Evolutionary conservation across 2,797 vertebrate species (phyloP), one percentile per base, ranked within the genome.

Genomic region (Clarias platycephalus): DNA sequence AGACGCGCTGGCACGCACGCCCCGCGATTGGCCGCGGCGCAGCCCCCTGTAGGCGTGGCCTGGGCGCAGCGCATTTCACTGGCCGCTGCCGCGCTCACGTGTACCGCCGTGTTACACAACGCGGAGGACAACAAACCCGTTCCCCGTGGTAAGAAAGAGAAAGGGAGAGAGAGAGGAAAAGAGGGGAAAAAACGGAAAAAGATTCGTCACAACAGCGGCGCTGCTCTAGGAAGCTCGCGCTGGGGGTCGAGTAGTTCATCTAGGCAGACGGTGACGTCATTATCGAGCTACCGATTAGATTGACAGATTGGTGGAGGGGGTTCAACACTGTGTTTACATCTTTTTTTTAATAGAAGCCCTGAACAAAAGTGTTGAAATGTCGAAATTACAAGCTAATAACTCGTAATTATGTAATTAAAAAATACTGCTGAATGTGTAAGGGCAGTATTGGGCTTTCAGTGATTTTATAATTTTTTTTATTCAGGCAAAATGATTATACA

Each of bases 51-150:
- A 64, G 88, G 88, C 87, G 86, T 87, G 75, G 49, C 2, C 37
- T 3, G 24, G n/a, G 9, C 5, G 49, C 20, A 0, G 0, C 12
- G 9, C 1, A 7, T 9, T 0, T 71, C 10, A 83, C 26, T 24
- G 28, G 81, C 82, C 84, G 71, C 79, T 34, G 64, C 24, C 16
- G 22, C 49, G 24, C 90, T 94, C 95, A 95, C 94, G 93, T 95
- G 94, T 90, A 90, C 40, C 2, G 15, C 88, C 92, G 92, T 90
- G 93, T 95, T 95, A 95, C 87, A 1, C 87, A 94, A 94, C 87
- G 83, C 67, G 80, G 7, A 67, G 83, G 4, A 80, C 79, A 79
- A 85, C 87, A 82, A 24, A 78, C 34, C 44, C 60, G 64, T 79
- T 63, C 58, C 74, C 58, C 57, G 1, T n/a, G 34, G 26, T 1